Evolutionary conservation across 2,888 invertebrate species (phyloP), one percentile per base, ranked within the genome.

Genomic region (Ophion ventricosus): DNA sequence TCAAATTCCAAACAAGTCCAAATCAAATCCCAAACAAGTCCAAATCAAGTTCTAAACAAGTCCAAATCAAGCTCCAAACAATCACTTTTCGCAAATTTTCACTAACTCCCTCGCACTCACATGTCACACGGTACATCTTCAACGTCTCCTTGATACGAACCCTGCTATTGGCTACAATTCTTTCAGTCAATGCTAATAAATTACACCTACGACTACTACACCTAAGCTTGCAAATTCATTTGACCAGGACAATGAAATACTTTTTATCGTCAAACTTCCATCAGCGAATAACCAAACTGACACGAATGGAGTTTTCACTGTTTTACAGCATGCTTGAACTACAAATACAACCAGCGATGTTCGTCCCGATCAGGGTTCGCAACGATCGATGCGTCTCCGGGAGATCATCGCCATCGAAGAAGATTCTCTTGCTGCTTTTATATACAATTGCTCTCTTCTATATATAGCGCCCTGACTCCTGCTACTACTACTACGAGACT

Each of bases 341-440:
- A 61, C 63, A 59, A 79, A 79, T 63, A 69, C 59, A 82, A 80
- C 67, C 79, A 23, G 72, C 25, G 54, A 57, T 29, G 26, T 54
- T 56, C 8, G 63, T 75, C 11, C 57, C 29, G 54, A 57, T 74
- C 73, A 49, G 54, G 66, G 66, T 26, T 23, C 69, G 57, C 56
- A 59, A 61, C 56, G 35, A 67, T 43, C 77, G 64, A 35, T 43
- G 43, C 69, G 72, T 79, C 85, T 74, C 73, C 75, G 75, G 76
- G 84, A 67, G 82, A 85, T 85, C 79, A 84, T 84, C 81, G 78
- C 72, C 82, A 80, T 66, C 76, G 73, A 49, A 14, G 63, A 67
- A 66, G 72, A 72, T 84, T 79, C 78, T 75, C 76, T 72, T 70
- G 67, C 25, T 67, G 49, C 74, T 73, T 23, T 73, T 74, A 67